Conservation (phyloP, 2,113 vertebrate genomes). For the Ovis aries region ARS-UI_Ramb_v3.0 NC_056080.1:80945501-80946000, state of each 20-base stretch:
- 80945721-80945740: not conserved
- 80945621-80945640: not conserved
- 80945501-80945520: not conserved
- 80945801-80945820: no score
- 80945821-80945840: not conserved
- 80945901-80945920: fast-evolving
- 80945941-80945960: not conserved
- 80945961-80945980: not conserved
- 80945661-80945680: not conserved
- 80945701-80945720: not conserved
- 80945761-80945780: not conserved
- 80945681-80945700: not conserved
- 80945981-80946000: not conserved
- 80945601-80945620: not conserved
- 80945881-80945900: not conserved
- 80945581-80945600: not conserved
- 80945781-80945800: not conserved
- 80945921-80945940: not conserved
- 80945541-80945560: not conserved
- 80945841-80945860: not conserved
- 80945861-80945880: not conserved
- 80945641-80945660: not conserved
- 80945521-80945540: fast-evolving
- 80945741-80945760: not conserved
- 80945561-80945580: not conserved